Percentiles rank a stretch among this genome's conserved stretches.
Conservation (phyloP, 2,888 invertebrate genomes). For the Eilema sororculum region DNA sequence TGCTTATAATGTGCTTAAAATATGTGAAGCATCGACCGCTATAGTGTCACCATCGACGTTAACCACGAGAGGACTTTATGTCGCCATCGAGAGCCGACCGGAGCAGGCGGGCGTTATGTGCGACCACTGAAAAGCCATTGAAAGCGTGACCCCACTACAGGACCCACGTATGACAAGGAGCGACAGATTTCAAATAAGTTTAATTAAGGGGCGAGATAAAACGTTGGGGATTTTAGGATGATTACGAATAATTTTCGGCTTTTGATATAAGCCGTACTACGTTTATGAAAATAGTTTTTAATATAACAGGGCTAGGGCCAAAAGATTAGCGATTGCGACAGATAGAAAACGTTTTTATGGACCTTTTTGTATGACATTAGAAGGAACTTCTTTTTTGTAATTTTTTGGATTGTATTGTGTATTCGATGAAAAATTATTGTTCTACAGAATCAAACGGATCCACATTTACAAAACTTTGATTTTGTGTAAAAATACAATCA, state of each 20-base stretch:
- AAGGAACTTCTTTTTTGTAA: no score
- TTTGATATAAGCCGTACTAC: not conserved
- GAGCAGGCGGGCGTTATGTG: not conserved
- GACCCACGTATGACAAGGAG: constrained; percentile 22
- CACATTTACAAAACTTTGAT: no score
- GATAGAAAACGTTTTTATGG: not conserved
- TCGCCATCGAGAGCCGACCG: constrained; percentile 28
- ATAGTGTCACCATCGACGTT: constrained; percentile 29
- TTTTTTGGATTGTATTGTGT: no score
- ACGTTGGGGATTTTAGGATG: not conserved
- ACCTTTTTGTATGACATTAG: no score
- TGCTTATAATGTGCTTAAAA: constrained; percentile 16
- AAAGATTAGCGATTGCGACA: not conserved
- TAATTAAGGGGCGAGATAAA: constrained; percentile 31
- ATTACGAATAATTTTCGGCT: constrained; percentile 5
- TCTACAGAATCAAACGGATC: no score
- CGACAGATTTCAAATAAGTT: constrained; percentile 30
- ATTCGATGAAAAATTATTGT: no score
- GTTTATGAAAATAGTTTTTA: not conserved
- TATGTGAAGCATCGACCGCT: constrained; percentile 34
- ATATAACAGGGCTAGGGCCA: not conserved
- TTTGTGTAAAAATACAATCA: no score
- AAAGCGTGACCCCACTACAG: constrained; percentile 27
- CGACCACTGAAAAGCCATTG: constrained; percentile 47
- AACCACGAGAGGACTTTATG: constrained; percentile 34